These are phyloP conservation scores for Drosophila pegasa DNA, from an alignment of 2,888 invertebrate species.

Conservation along the genomic window DNA sequence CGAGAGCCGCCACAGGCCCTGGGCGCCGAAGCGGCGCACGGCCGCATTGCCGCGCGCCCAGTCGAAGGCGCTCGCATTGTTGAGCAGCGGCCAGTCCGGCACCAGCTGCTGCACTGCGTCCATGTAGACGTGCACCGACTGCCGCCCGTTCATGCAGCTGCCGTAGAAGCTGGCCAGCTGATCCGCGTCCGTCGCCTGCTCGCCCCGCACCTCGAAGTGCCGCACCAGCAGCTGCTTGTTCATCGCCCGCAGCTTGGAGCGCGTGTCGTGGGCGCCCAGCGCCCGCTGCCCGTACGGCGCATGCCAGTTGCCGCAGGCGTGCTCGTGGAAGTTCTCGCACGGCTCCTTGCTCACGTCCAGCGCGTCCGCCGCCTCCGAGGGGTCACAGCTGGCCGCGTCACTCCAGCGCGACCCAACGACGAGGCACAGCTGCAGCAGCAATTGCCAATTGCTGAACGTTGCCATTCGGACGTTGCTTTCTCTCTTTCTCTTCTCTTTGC, in stretches of 20 bases:
- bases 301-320: conserved; percentile 93
- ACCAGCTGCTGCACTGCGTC: conserved; percentile 54
- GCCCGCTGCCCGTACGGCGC: conserved; percentile 50
- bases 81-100: conserved; percentile 74
- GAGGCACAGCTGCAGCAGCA: neutral
- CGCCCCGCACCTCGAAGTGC: conserved; percentile 51
- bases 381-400: conserved; percentile 6
- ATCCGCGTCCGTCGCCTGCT: neutral
- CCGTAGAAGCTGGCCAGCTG: conserved; percentile 58
- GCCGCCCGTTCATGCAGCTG: conserved; percentile 64
- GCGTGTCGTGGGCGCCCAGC: conserved; percentile 70
- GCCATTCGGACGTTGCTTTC: neutral
- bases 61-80: conserved; percentile 55
- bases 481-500: neutral
- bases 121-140: conserved; percentile 62
- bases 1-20: conserved; percentile 72
- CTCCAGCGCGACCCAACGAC: neutral
- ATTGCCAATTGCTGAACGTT: neutral
- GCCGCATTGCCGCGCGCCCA: conserved; percentile 75
- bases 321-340: conserved; percentile 93
- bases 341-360: conserved; percentile 86
- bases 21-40: conserved; percentile 74
- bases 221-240: conserved; percentile 70
- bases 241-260: conserved; percentile 63
- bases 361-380: conserved; percentile 39